Conservation (phyloP, 2,888 invertebrate genomes). For the Bombylius major region DNA sequence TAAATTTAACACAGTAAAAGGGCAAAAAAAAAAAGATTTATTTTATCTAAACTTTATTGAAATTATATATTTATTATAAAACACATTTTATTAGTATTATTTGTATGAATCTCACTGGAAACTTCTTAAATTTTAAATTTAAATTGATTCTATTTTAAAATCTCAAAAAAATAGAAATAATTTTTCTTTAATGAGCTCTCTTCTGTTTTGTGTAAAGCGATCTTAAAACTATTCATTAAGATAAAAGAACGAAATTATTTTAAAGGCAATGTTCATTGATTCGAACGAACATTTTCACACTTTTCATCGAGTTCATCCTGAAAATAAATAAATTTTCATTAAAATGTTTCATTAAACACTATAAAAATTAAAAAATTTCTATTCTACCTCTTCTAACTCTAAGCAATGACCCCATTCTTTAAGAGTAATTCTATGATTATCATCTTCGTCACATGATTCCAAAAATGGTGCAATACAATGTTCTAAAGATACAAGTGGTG, state of each 20-base stretch:
- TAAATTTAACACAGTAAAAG: no score
- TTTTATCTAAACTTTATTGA: no score
- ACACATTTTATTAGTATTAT: no score
- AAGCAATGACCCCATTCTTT: slow-evolving; percentile 86
- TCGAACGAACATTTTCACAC: slow-evolving; percentile 56
- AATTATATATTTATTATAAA: no score
- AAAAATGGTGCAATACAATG: slow-evolving; percentile 96
- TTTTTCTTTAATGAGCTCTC: no score
- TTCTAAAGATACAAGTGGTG: slow-evolving; percentile 88
- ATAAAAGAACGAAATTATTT: no score
- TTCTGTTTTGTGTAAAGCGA: no score
- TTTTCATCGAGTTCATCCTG: slow-evolving; percentile 67
- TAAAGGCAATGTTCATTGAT: no score
- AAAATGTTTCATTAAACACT: slow-evolving; percentile 1
- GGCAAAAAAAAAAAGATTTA: no score
- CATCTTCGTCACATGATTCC: slow-evolving; percentile 75
- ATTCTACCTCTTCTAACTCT: slow-evolving; percentile 63
- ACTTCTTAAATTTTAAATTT: background rate
- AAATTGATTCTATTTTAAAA: no score
- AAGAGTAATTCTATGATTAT: slow-evolving; percentile 82
- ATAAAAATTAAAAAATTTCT: background rate
- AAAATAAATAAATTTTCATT: slow-evolving; percentile 25
- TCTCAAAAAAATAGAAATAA: no score
- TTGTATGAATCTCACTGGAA: background rate
- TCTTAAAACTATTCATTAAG: no score